Percentiles rank a stretch among this genome's conserved stretches.
These are phyloP conservation scores for Drosophila acutilabella DNA, from an alignment of 2,888 invertebrate genomes.

Conservation along the genomic window DNA sequence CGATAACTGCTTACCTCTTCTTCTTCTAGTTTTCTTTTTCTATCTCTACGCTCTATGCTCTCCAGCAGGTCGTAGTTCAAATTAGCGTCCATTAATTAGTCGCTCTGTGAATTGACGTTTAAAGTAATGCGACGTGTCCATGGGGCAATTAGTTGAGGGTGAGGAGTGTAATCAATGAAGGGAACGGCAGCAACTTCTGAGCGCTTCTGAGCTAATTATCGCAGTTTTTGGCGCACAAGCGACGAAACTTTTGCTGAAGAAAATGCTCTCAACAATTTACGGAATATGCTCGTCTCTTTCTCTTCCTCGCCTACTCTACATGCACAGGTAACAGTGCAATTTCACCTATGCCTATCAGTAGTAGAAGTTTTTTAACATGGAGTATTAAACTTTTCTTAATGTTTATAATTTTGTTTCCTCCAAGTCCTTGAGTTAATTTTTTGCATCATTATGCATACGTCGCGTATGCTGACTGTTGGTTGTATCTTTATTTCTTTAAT, in stretches of 20 bases:
- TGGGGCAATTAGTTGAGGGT: constrained; percentile 52
- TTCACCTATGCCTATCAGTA: too few species aligned
- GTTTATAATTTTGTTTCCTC: neutral
- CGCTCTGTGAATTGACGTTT: constrained; percentile 69
- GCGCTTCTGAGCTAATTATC: constrained; percentile 45
- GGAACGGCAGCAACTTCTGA: constrained; percentile 4
- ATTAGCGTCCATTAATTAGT: constrained; percentile 76
- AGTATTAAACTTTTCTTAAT: too few species aligned
- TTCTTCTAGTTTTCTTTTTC: constrained; percentile 1
- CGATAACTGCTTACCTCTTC: constrained; percentile 22
- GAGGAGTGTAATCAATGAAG: neutral
- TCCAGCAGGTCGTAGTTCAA: constrained; percentile 45
- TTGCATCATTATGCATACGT: constrained; percentile 71
- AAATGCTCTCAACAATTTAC: constrained; percentile 36
- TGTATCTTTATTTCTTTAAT: constrained; percentile 46
- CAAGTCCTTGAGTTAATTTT: constrained; percentile 62
- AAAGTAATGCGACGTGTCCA: constrained; percentile 63
- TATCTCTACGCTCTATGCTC: neutral
- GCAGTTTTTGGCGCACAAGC: constrained; percentile 33
- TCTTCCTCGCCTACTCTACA: neutral
- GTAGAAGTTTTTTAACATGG: too few species aligned
- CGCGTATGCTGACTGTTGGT: constrained; percentile 26
- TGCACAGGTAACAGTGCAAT: neutral
- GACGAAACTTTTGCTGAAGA: constrained; percentile 9
- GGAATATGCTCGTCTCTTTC: constrained; percentile 5